phyloP scores from a whole-genome alignment of 2,888 invertebrate species.

The Paralinhomoeus sp. region DNA sequence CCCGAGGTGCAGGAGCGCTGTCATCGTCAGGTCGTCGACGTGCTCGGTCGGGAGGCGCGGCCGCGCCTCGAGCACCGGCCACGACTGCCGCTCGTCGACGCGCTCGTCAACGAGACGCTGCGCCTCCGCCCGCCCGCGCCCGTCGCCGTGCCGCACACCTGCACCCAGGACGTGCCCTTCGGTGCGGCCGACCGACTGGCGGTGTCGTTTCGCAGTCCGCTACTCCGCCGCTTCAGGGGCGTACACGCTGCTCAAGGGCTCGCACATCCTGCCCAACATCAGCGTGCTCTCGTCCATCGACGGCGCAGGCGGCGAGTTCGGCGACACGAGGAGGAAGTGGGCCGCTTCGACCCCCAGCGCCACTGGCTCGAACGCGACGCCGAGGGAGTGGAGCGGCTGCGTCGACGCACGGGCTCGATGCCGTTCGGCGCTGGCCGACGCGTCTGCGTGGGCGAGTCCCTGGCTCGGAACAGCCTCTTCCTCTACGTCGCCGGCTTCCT shows the following conservation, averaged over 20 bases:
- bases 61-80: too few species aligned
- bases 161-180: not conserved
- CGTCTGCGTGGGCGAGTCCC: slow-evolving; percentile 21
- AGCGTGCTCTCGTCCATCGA: not conserved
- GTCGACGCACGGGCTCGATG: slow-evolving; percentile 9
- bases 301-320: not conserved
- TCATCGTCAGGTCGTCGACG: slow-evolving; percentile 12
- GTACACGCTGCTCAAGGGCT: not conserved
- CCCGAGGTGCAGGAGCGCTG: slow-evolving; percentile 4
- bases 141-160: not conserved
- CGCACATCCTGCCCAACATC: not conserved
- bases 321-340: not conserved
- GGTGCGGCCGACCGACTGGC: too few species aligned
- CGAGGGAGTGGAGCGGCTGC: not conserved
- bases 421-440: slow-evolving; percentile 22
- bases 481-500: slow-evolving; percentile 16
- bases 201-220: too few species aligned
- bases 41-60: not conserved
- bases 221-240: too few species aligned
- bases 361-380: not conserved
- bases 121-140: not conserved
- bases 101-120: not conserved
- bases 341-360: not conserved
- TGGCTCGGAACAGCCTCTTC: slow-evolving; percentile 22
- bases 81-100: too few species aligned